Evolutionary conservation across 2,797 vertebrate genomes (phyloP), one percentile per base, ranked within the genome.

Genomic region (Myotis myotis): DNA sequence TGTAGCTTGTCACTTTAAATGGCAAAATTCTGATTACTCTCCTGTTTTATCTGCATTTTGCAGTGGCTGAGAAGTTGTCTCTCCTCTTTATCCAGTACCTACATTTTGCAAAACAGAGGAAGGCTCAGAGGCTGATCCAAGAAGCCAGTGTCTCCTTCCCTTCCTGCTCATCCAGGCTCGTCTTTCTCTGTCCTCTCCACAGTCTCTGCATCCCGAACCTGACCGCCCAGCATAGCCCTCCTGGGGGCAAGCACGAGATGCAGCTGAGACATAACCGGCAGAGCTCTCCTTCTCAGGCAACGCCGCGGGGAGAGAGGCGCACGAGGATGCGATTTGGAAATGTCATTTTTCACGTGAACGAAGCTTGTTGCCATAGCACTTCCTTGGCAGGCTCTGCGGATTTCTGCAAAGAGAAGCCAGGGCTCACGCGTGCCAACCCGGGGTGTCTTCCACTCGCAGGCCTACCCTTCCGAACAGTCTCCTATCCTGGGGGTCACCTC

Each of bases 281-380:
- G 16, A 82, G 33, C 44, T 30, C 36, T 30, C 62, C 66, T 64
- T 75, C 23, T 28, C 12, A 53, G 30, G 44, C 25, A 66, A 30
- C 3, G 5, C 33, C 5, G 10, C 0, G 0, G 8, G 1, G 9
- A 10, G 25, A 15, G 13, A 82, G 51, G 9, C 49, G 5, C 15
- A 81, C 10, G 7, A 5, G 6, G 23, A 36, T 33, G n/a, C 7
- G 22, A 44, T 64, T 62, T 49, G 23, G 49, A 91, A 89, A 30
- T 51, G 25, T n/a, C 55, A 70, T 20, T 86, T 75, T 44, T 57
- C 51, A 2, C 28, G n/a, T n/a, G 6, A 68, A 8, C 44, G 38
- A 33, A 41, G 60, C 20, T 51, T 7, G 6, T 5, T n/a, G 44
- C 33, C 17, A 30, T 16, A 55, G 16, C 3, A 28, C 25, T 51